Conservation (phyloP, 2,888 invertebrate species). For the Malthinus seriepunctatus region DNA sequence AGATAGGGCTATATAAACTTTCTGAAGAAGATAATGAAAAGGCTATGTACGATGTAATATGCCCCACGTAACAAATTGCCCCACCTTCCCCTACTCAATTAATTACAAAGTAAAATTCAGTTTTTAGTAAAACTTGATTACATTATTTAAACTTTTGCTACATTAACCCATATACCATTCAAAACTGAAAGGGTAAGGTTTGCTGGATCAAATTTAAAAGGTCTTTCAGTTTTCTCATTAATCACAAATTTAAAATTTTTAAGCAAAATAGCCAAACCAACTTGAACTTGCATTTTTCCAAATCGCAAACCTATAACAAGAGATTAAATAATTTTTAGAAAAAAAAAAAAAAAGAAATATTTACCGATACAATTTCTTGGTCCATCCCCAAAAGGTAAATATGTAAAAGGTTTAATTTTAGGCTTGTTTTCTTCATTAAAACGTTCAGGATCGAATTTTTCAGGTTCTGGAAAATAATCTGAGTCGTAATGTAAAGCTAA, state of each 20-base stretch:
- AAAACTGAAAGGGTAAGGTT: too few species aligned
- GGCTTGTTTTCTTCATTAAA: slow-evolving; percentile 40
- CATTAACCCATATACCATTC: too few species aligned
- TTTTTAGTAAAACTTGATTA: too few species aligned
- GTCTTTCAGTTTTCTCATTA: slow-evolving; percentile 39
- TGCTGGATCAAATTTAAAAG: slow-evolving; percentile 35
- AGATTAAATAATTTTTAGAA: too few species aligned
- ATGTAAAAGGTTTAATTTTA: slow-evolving; percentile 37
- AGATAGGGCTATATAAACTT: too few species aligned
- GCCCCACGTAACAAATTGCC: too few species aligned
- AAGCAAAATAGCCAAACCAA: slow-evolving; percentile 31
- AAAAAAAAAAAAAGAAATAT: neutral
- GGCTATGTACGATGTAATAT: too few species aligned
- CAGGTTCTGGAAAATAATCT: slow-evolving; percentile 33
- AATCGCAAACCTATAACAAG: slow-evolving; percentile 36
- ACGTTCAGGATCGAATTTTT: slow-evolving; percentile 32
- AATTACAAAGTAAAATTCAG: too few species aligned
- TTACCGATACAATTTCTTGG: slow-evolving; percentile 43
- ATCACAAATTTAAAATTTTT: slow-evolving; percentile 46
- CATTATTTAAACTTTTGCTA: too few species aligned
- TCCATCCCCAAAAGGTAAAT: slow-evolving; percentile 44
- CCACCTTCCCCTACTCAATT: too few species aligned
- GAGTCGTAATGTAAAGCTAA: slow-evolving; percentile 32
- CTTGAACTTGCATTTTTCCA: slow-evolving; percentile 37
- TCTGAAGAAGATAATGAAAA: too few species aligned